Base-by-base conservation (phyloP, 2,888 invertebrate genomes). In the Apodemia zela region DNA sequence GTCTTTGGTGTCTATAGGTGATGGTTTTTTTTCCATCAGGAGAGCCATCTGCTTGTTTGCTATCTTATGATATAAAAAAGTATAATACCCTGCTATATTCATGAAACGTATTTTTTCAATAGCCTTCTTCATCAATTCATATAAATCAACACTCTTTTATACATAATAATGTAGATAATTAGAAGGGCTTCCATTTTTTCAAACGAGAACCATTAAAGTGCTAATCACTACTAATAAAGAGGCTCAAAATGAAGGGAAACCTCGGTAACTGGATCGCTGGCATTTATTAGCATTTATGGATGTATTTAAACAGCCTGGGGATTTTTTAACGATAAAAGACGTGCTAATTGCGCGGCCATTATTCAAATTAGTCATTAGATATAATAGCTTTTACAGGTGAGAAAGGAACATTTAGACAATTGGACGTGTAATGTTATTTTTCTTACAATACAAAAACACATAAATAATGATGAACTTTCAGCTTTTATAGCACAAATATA, bases 251-350 rank as follows among this genome's bases (percentile, higher is more conserved):
- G 70, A 70, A 69, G 68, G 66, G 67, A 66, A 66, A 67, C 67
- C 68, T 67, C 66, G 60, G 67, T 67, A 64, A 70, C 69, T 63
- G 66, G 68, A 69, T 70, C 73, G 68, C 68, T 68, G 66, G 68
- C 68, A 68, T 72, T 72, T 72, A 73, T 71, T 72, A 70, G 65
- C 74, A 72, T 72, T 72, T 67, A 62, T 70, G 67, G 66, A 69
- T 69, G 66, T 71, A 72, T 72, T 71, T 71, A 67, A 68, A 66
- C 65, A 64, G 66, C 64, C 65, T 65, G 66, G 63, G 65, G 66
- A 65, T 69, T 69, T 72, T 70, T 71, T 69, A 65, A 67, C 68
- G 61, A 66, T 66, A 68, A 67, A 67, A 69, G 66, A 67, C 65
- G 66, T 68, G 68, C 69, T 72, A 69, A 73, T 71, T 72, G 71